Base-by-base conservation (phyloP, 1,140 invertebrate species). In the Dysdera silvatica region DNA sequence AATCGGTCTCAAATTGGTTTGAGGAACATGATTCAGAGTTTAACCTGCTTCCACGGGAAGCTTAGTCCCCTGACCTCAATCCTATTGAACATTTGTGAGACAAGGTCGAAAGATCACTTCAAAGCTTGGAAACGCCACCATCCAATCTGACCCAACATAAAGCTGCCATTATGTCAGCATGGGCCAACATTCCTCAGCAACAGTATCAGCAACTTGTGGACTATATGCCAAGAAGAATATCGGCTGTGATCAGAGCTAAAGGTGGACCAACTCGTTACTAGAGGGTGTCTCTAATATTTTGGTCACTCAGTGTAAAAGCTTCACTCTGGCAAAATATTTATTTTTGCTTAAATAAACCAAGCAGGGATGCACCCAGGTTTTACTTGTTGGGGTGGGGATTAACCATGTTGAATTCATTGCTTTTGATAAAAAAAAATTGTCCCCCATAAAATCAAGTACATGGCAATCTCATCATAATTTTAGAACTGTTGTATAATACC, bases 101-200 rank as follows among this genome's bases (percentile, higher is more conserved):
- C 26, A 23, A 54, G 24, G 20, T 54, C 3, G 14, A 54, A 33
- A 12, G 24, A 49, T 51, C 12, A 23, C 4, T 41, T 35, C 33
- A 32, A 43, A 55, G 14, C 28, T 49, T 41, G 24, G 31, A 61
- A 26, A 61, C n/a, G n/a, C n/a, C 48, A 40, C 58, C 20, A 52
- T 52, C 47, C 26, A 61, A 24, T 61, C 20, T 61, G 58, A 47
- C 1, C 29, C 4, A 61, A 52, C 47, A 40, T 2, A 35, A 24
- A 26, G 58, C 47, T 52, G 33, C 48, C 29, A 51, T 61, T 52
- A 1, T 52, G 48, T 61, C 18, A 52, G 58, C 58, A 61, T 61
- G 32, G 48, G 48, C 32, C 48, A 52, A 59, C 14, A 48, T 59
- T 32, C 40, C 23, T 57, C 23, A n/a, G 2, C 32, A 55, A 37